phyloP scores from a whole-genome alignment of 2,888 invertebrate genomes.

The Malachius bipustulatus region DNA sequence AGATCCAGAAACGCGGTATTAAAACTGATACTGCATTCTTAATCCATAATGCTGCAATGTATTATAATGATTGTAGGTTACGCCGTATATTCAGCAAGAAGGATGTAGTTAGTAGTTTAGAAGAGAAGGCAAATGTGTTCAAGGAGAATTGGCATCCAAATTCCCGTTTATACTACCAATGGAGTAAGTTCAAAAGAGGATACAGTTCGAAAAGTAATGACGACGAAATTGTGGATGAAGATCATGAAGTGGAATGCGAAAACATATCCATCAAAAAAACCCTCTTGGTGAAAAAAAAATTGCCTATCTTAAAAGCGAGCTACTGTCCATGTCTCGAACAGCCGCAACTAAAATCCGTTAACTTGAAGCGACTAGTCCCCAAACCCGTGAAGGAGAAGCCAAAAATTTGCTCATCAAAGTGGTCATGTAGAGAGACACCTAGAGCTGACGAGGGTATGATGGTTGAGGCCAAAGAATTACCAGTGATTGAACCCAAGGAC shows the following conservation, averaged over 20 bases:
- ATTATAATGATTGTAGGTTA: conserved; percentile 1
- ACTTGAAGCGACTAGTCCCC: background rate
- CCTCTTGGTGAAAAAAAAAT: background rate
- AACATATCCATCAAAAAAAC: conserved; percentile 1
- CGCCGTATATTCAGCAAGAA: conserved; percentile 2
- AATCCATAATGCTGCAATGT: background rate
- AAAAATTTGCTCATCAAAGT: background rate
- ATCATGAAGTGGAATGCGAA: background rate
- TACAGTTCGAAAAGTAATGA: background rate
- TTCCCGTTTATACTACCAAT: background rate
- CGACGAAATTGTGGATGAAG: background rate
- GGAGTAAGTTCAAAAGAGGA: too few species aligned
- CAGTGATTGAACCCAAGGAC: background rate
- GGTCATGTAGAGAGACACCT: background rate
- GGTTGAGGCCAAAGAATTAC: background rate
- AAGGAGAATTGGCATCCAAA: background rate
- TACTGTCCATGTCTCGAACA: background rate
- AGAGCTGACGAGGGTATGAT: background rate
- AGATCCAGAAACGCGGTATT: background rate
- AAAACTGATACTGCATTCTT: background rate
- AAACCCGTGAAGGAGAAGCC: background rate
- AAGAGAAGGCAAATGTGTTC: background rate
- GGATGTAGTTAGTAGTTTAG: background rate
- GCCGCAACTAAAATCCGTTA: background rate
- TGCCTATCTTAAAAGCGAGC: background rate